Evolutionary conservation across 2,888 invertebrate genomes (phyloP), one percentile per base, ranked within the genome.

Genomic region (Palloptera scutellata): DNA sequence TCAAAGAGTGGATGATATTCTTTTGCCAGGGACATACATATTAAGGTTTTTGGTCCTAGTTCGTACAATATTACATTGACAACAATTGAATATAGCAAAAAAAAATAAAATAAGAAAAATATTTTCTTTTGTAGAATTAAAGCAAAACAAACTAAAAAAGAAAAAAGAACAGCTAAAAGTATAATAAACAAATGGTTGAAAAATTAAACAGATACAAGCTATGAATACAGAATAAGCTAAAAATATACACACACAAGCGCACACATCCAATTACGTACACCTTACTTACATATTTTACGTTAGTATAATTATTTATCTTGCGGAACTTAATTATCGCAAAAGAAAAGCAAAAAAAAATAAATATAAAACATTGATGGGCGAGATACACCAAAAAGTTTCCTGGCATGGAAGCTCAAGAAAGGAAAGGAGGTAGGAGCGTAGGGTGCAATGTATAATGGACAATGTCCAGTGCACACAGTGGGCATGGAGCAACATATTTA

Each of bases 291-390:
- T 53, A 53, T 17, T 17, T 53, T 53, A 48, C 48, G 15, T 19
- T 53, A 57, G 11, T 40, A 57, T 57, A 64, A 64, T 64, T 64
- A 64, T 64, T 64, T 64, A 64, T 64, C 64, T 64, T 57, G 64
- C 57, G 64, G 64, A 48, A 64, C 64, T 64, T 48, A 64, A 64
- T 64, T 53, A 63, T 53, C 53, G 43, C 20, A 53, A 63, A 63
- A 54, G 43, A 43, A 63, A 48, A 48, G 10, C 6, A 4, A 8
- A 4, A 48, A 48, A 48, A 48, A 10, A 48, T 5, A 13, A 13
- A n/a, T n/a, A n/a, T n/a, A 13, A 48, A 48, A 48, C 6, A 1
- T 30, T 30, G 30, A 30, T 30, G 30, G 30, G 5, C 8, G n/a
- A 48, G 10, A 4, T 10, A 48, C 48, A 48, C 48, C 48, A 48